Evolutionary conservation across 2,113 vertebrate species (phyloP), one percentile per base, ranked within the genome.

Genomic region (Centropristis striata): DNA sequence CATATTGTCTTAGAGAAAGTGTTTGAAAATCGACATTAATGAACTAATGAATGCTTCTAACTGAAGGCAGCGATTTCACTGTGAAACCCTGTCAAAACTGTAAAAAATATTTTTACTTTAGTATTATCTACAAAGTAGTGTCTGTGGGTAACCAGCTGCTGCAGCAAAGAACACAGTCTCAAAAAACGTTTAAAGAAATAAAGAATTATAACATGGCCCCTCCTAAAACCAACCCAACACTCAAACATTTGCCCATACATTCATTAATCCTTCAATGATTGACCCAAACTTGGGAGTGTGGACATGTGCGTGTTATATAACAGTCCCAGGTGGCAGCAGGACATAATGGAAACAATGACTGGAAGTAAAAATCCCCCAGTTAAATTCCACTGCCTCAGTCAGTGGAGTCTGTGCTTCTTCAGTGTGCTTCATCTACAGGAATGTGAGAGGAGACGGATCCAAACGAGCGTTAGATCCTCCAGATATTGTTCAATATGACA

Each of bases 331-430:
- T 85, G 77, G 60, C 59, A 46, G 46, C 32, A 51, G 65, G 50
- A 79, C 57, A 64, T 39, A 60, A 80, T 68, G 78, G 63, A 87
- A 86, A 87, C 25, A 81, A 57, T 82, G 67, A 83, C 54, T 67
- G 60, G 53, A 76, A 63, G 28, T 66, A 18, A 60, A 66, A 69
- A 75, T 44, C 1, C 16, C 14, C 39, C 61, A 72, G 53, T 73
- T 69, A 49, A 71, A 80, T 66, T 39, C 64, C 16, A 44, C 44
- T 75, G 71, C 71, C 20, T 47, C 25, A 72, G 41, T 60, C n/a
- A 20, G 59, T 20, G 51, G 41, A 23, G 58, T 78, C 67, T 90
- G 87, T 81, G 76, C 83, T 68, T 90, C 57, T 53, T 78, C 25
- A 72, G 64, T 78, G 65, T 75, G 78, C 47, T 69, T 32, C 60